Conservation (phyloP, 2,797 vertebrate genomes). For the Thripadectes ignobilis region DNA sequence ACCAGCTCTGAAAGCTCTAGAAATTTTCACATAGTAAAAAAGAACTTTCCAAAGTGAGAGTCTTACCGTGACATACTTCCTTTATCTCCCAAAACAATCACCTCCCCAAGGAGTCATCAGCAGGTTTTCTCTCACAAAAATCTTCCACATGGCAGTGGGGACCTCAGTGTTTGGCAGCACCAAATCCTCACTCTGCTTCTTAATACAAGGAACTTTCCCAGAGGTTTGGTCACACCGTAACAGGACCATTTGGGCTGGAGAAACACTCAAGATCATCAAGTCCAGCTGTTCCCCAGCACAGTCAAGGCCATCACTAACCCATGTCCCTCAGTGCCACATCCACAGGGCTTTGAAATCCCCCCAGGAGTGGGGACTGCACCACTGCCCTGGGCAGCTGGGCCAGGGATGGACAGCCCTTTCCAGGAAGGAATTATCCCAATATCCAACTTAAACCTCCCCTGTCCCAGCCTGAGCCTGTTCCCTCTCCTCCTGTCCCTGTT, state of each 20-base stretch:
- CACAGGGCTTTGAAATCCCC: fast-evolving
- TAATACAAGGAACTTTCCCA: neutral
- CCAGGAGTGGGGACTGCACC: no score
- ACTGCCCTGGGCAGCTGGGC: no score
- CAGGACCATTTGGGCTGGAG: neutral
- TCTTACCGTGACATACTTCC: fast-evolving
- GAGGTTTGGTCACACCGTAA: fast-evolving
- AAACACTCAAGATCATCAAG: fast-evolving
- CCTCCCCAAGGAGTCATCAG: neutral
- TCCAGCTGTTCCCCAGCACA: neutral
- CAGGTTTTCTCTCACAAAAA: neutral
- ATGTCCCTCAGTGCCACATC: fast-evolving
- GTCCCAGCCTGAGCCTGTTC: neutral
- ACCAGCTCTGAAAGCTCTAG: neutral
- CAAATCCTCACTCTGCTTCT: neutral
- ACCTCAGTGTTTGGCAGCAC: neutral
- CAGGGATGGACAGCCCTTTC: no score
- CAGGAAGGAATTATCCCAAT: no score
- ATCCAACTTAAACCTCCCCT: neutral
- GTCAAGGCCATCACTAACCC: neutral
- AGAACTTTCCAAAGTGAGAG: neutral
- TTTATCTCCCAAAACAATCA: neutral
- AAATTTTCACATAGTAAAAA: neutral
- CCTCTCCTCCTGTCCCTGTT: neutral
- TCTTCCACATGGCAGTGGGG: fast-evolving